Conservation (phyloP, 2,797 vertebrate genomes). For the Galago senegalensis region DNA sequence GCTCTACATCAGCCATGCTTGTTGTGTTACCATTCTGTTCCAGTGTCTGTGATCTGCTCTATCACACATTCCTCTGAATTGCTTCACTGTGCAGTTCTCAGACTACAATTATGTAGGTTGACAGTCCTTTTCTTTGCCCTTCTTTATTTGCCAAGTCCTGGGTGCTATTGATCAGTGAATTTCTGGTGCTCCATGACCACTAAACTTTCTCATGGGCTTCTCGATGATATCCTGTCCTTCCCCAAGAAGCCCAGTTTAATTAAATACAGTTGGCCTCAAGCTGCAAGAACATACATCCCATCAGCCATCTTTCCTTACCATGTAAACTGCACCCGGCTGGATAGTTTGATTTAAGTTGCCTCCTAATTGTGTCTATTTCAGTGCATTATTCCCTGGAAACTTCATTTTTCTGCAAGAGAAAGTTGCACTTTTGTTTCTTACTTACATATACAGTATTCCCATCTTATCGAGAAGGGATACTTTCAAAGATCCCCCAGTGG, state of each 20-base stretch:
- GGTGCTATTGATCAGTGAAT: slow-evolving; percentile 35
- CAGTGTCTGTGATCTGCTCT: rapidly evolving
- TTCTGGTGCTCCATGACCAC: neutral
- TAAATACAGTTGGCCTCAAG: neutral
- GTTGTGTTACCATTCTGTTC: rapidly evolving
- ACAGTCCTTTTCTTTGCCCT: neutral
- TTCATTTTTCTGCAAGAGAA: slow-evolving; percentile 51
- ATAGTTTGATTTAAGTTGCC: slow-evolving; percentile 9
- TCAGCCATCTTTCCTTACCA: neutral
- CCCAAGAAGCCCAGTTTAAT: slow-evolving; percentile 6
- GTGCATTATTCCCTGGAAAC: slow-evolving; percentile 35
- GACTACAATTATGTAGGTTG: neutral
- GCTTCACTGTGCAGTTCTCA: neutral
- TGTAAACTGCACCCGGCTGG: neutral
- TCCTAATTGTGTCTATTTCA: slow-evolving; percentile 49
- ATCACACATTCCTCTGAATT: neutral
- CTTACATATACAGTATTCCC: neutral
- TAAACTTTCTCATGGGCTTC: neutral
- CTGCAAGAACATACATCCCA: neutral
- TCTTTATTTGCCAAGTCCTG: neutral
- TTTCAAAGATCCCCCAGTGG: neutral
- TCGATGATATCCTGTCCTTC: neutral
- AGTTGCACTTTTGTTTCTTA: slow-evolving; percentile 12
- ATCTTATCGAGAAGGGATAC: too few species aligned
- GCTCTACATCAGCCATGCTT: rapidly evolving